Evolutionary conservation across 1,140 invertebrate species (phyloP), one percentile per base, ranked within the genome.

Genomic region (Drosophila parvula): DNA sequence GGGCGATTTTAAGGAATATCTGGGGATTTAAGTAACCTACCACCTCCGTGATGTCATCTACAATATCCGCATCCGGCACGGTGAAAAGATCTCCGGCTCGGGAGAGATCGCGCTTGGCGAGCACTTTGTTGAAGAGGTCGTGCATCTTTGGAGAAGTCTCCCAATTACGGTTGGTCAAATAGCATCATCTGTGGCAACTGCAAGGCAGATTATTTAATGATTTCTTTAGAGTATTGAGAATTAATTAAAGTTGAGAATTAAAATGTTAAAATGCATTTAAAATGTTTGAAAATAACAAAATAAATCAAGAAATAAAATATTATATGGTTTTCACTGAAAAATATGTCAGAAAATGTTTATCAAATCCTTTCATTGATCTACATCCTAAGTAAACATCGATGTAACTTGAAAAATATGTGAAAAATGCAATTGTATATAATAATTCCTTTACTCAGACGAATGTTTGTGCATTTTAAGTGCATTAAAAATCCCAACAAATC

Each of bases 81-180:
- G 96, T 96, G 92, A 98, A 98, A 40, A 98, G 93, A 92, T 98
- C 97, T 45, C 98, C 97, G 76, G 97, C 97, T 91, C 96, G 95
- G 22, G 97, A 98, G 45, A 98, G 93, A 93, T 98, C 97, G 92
- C 96, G 95, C 90, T 96, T 96, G 76, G 94, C 96, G 45, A 98
- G 93, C 68, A 98, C 97, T 94, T 97, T 95, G 80, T 96, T 96
- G 89, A 98, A 96, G 70, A 98, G 93, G 92, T 97, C 96, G 93
- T 98, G 97, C 97, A 98, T 98, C 68, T 12, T 40, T 41, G 44
- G 36, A 59, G 69, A 30, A 16, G 55, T 41, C 74, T 75, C 61
- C 51, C 59, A 40, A 30, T 64, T 34, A 48, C 16, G 55, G 41
- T 64, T 67, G 38, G 0, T 76, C 36, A 64, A 64, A 55, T 38